Conservation (phyloP, 2,888 invertebrate genomes). For the Machimus atricapillus region DNA sequence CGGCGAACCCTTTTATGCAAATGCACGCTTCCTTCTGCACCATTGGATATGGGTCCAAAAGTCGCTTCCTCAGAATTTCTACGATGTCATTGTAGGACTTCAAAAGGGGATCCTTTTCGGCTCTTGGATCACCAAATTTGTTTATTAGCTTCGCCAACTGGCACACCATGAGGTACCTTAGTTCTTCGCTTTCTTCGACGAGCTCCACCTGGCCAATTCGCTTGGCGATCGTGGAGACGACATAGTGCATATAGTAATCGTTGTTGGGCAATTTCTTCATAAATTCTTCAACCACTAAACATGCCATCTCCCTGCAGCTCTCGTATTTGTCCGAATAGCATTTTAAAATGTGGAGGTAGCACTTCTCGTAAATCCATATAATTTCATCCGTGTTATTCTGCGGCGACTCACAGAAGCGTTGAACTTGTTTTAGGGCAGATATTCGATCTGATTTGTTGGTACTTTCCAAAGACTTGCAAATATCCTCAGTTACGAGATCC, state of each 20-base stretch:
- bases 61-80: constrained; percentile 74
- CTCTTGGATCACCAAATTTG: constrained; percentile 66
- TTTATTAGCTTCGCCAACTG: constrained; percentile 73
- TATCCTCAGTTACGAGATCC: neutral
- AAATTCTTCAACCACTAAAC: constrained; percentile 53
- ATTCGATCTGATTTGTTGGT: constrained; percentile 47
- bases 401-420: constrained; percentile 44
- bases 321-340: constrained; percentile 60
- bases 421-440: constrained; percentile 47
- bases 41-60: constrained; percentile 79
- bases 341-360: constrained; percentile 59
- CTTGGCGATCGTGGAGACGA: constrained; percentile 77
- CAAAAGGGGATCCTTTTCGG: constrained; percentile 52
- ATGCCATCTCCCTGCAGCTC: constrained; percentile 56
- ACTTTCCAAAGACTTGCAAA: constrained; percentile 47
- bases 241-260: constrained; percentile 76
- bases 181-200: constrained; percentile 77
- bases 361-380: constrained; percentile 53
- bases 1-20: constrained; percentile 72
- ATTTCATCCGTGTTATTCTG: constrained; percentile 23
- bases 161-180: constrained; percentile 73
- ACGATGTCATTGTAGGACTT: constrained; percentile 68
- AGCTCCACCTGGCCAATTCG: constrained; percentile 81
- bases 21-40: constrained; percentile 81
- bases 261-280: constrained; percentile 67